Base-by-base conservation (phyloP, 2,797 vertebrate genomes). In the Brachyalestes nurse region DNA sequence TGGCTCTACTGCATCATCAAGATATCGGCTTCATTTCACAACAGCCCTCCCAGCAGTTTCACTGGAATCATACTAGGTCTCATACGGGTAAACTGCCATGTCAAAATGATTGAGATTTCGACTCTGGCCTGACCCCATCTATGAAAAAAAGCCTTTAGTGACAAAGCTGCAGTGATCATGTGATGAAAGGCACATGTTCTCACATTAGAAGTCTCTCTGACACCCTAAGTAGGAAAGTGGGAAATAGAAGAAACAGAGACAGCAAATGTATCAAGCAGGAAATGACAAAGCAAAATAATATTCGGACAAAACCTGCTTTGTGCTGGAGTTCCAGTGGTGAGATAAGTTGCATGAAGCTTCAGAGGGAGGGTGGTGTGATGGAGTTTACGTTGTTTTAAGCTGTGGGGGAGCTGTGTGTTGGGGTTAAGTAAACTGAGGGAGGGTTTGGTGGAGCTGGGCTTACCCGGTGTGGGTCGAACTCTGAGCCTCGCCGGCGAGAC, bases 381-480 rank as follows among this genome's bases (percentile, higher is more conserved):
- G 67, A 34, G 45, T 64, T 6, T 21, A 12, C 69, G 64, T 47
- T 77, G 53, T 40, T 66, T 58, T 28, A 53, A 6, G 49, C n/a
- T 5, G 49, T 19, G 67, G 51, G 25, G 60, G 65, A 45, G 72
- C 38, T 42, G 61, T 3, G 6, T 65, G 28, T 64, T 45, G 66
- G 61, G 85, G 60, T 83, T 85, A 82, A 57, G 40, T 58, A 78
- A 78, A 78, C 38, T 42, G 19, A 71, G 21, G 23, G 21, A 14
- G 58, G n/a, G 77, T 81, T 61, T 61, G 14, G 57, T 21, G 57
- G 60, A 62, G 23, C 10, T 34, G 10, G 67, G 6, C 96, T 86
- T 91, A 99, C 97, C 95, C 96, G 95, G 77, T 87, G 93, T 21
- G 93, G 88, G 21, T 98, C 95, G 0, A 91, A 94, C 21, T 97